These are phyloP conservation scores for Nesoenas mayeri DNA, from an alignment of 2,113 vertebrate genomes.

Conservation along the genomic window DNA sequence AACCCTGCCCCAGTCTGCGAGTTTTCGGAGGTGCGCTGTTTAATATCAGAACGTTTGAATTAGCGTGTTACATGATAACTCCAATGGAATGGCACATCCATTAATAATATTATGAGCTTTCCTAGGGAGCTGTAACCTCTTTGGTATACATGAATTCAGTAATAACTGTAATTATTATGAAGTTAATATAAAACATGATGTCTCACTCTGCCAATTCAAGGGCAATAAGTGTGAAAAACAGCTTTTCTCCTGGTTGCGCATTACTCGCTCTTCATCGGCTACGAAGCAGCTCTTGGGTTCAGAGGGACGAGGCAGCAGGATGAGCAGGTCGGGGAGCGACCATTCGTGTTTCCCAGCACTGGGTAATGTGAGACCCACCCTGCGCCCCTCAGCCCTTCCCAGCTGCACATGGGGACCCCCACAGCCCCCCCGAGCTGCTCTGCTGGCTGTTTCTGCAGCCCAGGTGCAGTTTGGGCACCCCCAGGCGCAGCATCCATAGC, in stretches of 20 bases:
- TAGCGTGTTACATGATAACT: slow-evolving; percentile 47
- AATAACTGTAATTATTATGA: slow-evolving; percentile 79
- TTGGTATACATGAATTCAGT: slow-evolving; percentile 71
- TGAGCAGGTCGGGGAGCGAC: neutral
- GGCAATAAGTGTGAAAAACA: slow-evolving; percentile 72
- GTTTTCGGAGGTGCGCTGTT: neutral
- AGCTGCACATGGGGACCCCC: neutral
- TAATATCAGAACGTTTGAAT: slow-evolving; percentile 25
- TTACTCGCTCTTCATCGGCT: neutral
- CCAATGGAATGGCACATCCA: slow-evolving; percentile 39
- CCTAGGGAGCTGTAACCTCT: slow-evolving; percentile 65
- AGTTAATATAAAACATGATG: slow-evolving; percentile 75
- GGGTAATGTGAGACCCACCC: accelerated
- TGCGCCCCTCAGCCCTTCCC: neutral
- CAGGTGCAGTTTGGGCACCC: accelerated
- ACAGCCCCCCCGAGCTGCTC: accelerated
- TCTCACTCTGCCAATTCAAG: slow-evolving; percentile 70
- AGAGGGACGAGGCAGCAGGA: neutral
- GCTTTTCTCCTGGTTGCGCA: neutral
- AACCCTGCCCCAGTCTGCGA: neutral
- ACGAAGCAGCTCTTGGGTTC: neutral
- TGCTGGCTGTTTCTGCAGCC: accelerated
- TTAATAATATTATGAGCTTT: slow-evolving; percentile 71
- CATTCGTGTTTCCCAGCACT: accelerated
- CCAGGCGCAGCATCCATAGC: neutral